phyloP scores from a whole-genome alignment of 2,888 invertebrate species.

The Diachrysia chrysitis region DNA sequence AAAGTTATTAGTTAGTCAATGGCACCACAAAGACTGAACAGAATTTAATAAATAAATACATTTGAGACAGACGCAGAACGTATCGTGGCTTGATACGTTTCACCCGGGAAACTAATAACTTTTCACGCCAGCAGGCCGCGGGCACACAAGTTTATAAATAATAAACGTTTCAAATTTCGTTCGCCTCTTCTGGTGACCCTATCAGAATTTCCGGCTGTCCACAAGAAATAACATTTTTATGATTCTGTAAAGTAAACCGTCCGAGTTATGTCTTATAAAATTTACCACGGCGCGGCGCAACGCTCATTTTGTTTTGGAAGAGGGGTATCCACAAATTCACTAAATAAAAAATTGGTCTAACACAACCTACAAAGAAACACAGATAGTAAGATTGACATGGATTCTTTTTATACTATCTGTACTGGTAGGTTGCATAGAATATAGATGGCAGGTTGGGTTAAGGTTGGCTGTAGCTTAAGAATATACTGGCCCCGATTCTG shows the following conservation, averaged over 20 bases:
- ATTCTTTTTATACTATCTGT: neutral
- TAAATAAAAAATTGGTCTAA: conserved; percentile 43
- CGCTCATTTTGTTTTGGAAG: conserved; percentile 29
- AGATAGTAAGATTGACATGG: conserved; percentile 21
- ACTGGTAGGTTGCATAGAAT: neutral
- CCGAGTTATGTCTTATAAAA: conserved; percentile 54
- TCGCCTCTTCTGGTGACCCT: conserved; percentile 42
- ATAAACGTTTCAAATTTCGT: conserved; percentile 20
- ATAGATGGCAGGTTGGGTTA: no score
- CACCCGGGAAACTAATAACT: conserved; percentile 2
- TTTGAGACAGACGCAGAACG: neutral
- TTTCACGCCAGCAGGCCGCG: neutral
- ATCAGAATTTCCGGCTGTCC: conserved; percentile 50
- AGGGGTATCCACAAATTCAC: conserved; percentile 34
- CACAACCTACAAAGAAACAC: conserved; percentile 40
- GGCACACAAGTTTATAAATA: conserved; percentile 19
- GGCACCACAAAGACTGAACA: neutral
- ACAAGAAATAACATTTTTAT: conserved; percentile 56
- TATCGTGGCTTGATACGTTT: neutral
- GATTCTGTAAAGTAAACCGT: conserved; percentile 56
- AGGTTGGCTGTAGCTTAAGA: neutral
- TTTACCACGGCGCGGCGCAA: conserved; percentile 40
- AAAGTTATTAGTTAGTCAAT: neutral
- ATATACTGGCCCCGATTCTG: no score
- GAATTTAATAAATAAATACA: neutral